These are phyloP conservation scores for Pentamera pediparva DNA, from an alignment of 53 echinoderm and acorn worm genomes.

Conservation along the genomic window DNA sequence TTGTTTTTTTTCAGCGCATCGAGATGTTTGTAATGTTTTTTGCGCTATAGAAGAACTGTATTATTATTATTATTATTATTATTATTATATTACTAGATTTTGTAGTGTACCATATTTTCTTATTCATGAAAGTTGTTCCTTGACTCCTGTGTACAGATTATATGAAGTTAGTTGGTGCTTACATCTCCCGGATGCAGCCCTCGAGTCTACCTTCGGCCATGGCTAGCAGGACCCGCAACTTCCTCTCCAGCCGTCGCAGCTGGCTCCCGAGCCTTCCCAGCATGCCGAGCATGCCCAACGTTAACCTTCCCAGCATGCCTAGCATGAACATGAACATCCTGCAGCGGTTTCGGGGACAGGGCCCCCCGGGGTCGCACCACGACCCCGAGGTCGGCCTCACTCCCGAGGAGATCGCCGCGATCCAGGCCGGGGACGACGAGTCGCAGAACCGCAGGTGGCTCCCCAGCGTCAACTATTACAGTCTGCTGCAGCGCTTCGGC, in stretches of 20 bases:
- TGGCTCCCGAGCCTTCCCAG: constrained; percentile 73
- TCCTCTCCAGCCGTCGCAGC: constrained; percentile 76
- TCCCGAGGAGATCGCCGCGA: neutral
- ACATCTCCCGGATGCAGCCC: constrained; percentile 88
- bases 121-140: constrained; percentile 36
- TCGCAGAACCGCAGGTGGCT: constrained; percentile 16
- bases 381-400: constrained; percentile 32
- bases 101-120: neutral
- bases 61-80: too few relatives aligned
- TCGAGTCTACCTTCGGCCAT: constrained; percentile 76
- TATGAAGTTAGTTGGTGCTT: constrained; percentile 97
- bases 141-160: constrained; percentile 84
- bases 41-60: too few relatives aligned
- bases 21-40: too few relatives aligned
- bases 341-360: constrained; percentile 62
- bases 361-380: constrained; percentile 32
- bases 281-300: constrained; percentile 56
- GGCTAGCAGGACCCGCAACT: constrained; percentile 86
- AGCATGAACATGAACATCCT: constrained; percentile 82
- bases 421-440: neutral
- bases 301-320: constrained; percentile 59
- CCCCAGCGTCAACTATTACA: constrained; percentile 32
- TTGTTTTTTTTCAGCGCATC: too few relatives aligned
- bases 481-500: constrained; percentile 46
- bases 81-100: neutral